Conservation (phyloP, 2,888 invertebrate species). For the Lycophotia porphyrea region DNA sequence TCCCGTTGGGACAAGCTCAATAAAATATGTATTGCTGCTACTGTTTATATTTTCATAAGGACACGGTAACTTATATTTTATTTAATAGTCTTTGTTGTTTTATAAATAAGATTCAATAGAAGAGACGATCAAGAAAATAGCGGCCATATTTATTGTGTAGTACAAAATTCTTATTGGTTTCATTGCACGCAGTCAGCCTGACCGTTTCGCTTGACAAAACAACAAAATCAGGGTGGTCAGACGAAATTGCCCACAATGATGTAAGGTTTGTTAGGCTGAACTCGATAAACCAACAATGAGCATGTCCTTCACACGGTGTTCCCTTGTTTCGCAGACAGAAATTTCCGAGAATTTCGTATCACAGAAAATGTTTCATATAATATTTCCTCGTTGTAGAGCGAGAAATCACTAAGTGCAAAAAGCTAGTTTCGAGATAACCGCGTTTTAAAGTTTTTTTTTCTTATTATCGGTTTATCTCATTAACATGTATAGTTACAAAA, state of each 20-base stretch:
- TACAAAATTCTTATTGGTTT: constrained; percentile 28
- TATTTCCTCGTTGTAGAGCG: no score
- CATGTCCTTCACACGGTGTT: not conserved
- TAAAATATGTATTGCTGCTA: constrained; percentile 32
- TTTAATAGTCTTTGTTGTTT: constrained; percentile 16
- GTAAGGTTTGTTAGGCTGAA: constrained; percentile 9
- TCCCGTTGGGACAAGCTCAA: constrained; percentile 21
- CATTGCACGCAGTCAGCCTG: constrained; percentile 46
- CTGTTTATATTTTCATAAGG: constrained; percentile 23
- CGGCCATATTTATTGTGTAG: constrained; percentile 15
- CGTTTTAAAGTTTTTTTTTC: no score
- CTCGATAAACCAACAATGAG: not conserved
- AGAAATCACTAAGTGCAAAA: no score
- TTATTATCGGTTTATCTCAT: no score
- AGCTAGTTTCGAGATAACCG: no score
- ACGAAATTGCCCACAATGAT: constrained; percentile 7
- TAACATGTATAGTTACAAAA: no score
- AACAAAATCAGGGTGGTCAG: constrained; percentile 35
- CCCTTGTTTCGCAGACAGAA: no score
- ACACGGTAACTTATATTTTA: constrained; percentile 7
- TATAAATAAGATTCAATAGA: constrained; percentile 23
- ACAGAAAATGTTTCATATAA: no score
- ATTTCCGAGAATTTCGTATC: no score
- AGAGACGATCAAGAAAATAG: not conserved
- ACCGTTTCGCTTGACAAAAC: constrained; percentile 53